Evolutionary conservation across 2,888 invertebrate species (phyloP), one percentile per base, ranked within the genome.

Genomic region (Elegia similella): DNA sequence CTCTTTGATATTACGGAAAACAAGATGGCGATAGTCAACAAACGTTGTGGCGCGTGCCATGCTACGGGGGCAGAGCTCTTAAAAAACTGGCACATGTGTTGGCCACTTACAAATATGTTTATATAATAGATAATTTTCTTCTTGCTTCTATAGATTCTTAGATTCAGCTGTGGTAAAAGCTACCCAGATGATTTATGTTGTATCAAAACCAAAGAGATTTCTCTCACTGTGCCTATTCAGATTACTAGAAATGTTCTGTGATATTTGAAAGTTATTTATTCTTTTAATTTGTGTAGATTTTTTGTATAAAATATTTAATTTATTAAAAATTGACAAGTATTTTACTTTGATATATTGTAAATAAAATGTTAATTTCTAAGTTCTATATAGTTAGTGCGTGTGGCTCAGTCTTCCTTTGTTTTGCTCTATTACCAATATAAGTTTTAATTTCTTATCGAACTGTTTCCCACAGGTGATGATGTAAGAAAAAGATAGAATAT

Each of bases 191-290:
- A 5, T 43, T 6, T 43, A 2, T n/a, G 32, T 15, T 48, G n/a
- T 29, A 16, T 15, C 7, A 13, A 29, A 43, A 57, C 44, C 52
- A 57, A 57, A 52, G 57, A 52, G 34, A 52, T 48, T 30, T 53
- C 8, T 46, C 44, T 34, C 30, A n/a, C 23, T 48, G 47, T 55
- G 55, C 48, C 47, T 47, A 58, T 58, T 59, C 57, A 56, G 42
- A 57, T 61, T 55, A 48, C 58, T 65, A 46, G 34, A 38, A 59
- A 59, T 64, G 23, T 64, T 61, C 73, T 75, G 68, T 75, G 75
- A 76, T 73, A 73, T 66, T 68, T 61, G 58, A 59, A 55, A 55
- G 62, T 68, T 70, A 58, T 62, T 59, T 66, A 60, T 53, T 50
- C 12, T 50, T 50, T 60, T 48, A 61, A 64, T 62, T 65, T 58